Conservation (phyloP, 1,140 invertebrate genomes). For the Scylla paramamosain region DNA sequence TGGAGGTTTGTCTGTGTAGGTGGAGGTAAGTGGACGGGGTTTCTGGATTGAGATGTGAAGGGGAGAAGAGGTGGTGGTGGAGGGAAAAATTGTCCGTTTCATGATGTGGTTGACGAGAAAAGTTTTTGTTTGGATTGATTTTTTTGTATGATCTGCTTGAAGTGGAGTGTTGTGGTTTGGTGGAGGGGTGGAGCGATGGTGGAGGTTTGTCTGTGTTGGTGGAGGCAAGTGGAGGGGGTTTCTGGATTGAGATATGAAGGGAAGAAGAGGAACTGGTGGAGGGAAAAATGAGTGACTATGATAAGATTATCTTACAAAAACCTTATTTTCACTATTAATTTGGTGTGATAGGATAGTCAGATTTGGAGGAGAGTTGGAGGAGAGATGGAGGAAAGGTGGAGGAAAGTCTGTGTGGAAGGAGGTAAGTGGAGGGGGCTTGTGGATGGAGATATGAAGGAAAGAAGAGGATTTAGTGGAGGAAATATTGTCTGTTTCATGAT, state of each 20-base stretch:
- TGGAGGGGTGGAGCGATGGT: not conserved
- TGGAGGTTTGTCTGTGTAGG: not conserved
- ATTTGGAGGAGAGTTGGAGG: no score
- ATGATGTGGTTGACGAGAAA: not conserved
- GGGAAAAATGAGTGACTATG: not conserved
- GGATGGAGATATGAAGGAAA: not conserved
- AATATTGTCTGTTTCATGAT: not conserved
- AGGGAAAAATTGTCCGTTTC: not conserved
- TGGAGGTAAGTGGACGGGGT: not conserved
- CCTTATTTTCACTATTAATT: no score
- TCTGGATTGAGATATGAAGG: not conserved
- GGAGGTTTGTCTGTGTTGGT: not conserved
- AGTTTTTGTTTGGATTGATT: no score
- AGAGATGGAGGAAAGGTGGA: no score
- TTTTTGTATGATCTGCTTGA: not conserved
- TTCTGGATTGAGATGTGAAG: not conserved
- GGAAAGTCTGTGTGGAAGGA: no score
- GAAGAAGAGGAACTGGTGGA: not conserved
- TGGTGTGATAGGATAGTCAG: no score
- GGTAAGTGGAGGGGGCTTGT: slow-evolving; percentile 25
- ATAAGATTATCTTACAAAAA: no score
- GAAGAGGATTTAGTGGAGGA: not conserved
- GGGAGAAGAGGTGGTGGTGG: not conserved
- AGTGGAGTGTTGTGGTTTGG: not conserved
- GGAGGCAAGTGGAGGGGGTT: not conserved